Evolutionary conservation across 92 coral and sea anemone species (phyloP).

Genomic region (Zoanthus sociatus): DNA sequence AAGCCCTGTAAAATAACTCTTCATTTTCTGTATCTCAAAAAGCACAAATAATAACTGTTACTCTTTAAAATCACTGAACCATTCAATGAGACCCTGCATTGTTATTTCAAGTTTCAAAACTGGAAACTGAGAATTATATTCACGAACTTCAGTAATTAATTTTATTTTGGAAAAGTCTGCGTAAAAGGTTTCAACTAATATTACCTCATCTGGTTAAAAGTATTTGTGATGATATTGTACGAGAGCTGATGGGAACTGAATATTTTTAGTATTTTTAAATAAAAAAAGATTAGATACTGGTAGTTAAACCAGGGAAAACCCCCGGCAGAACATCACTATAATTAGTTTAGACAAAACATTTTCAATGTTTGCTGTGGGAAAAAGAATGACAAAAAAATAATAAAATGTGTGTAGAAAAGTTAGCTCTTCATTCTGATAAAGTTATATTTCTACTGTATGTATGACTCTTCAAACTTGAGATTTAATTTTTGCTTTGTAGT

Average conservation of each 20-base stretch:
- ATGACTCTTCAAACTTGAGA: background rate
- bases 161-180: no score
- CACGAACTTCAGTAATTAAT: no score
- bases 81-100: no score
- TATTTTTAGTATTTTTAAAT: background rate
- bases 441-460: no score
- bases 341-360: background rate
- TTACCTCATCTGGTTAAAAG: background rate
- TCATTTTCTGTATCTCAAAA: no score
- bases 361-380: background rate
- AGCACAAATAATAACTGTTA: no score
- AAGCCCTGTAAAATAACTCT: no score
- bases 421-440: background rate
- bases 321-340: background rate
- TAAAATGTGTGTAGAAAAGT: background rate
- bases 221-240: conserved; percentile 6
- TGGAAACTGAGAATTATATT: no score
- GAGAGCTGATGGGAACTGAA: background rate
- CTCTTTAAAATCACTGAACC: no score
- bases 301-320: conserved; percentile 1
- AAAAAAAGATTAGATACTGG: conserved; percentile 16
- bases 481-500: background rate
- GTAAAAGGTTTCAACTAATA: no score
- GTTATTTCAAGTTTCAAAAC: no score
- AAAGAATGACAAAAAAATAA: background rate